Conservation (phyloP, 2,113 vertebrate species). For the Cochlearius cochlearius region DNA sequence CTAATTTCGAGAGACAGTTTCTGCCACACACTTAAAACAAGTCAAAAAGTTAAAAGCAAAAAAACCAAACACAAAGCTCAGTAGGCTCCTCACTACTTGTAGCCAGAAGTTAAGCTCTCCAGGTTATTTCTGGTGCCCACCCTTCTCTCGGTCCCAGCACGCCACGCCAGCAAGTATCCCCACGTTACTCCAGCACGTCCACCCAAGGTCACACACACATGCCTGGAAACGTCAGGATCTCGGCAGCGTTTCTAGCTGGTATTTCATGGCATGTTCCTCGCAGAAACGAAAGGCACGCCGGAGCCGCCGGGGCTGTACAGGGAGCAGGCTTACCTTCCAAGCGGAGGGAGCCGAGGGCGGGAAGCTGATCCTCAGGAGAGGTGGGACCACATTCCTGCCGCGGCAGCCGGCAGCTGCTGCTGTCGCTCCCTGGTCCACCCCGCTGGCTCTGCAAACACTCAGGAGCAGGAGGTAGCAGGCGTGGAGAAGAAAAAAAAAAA, state of each 20-base stretch:
- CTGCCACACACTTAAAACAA: background rate
- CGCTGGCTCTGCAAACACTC: conserved; percentile 43
- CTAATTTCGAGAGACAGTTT: background rate
- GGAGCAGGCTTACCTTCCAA: conserved; percentile 74
- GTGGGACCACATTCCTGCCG: conserved; percentile 69
- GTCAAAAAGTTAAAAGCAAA: background rate
- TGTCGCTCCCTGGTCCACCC: conserved; percentile 72
- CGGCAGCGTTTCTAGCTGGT: background rate
- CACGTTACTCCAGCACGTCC: background rate
- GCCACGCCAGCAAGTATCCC: background rate
- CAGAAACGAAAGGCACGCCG: background rate
- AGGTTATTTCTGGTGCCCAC: background rate
- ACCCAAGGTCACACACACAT: background rate
- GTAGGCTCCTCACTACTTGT: background rate
- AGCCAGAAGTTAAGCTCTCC: background rate
- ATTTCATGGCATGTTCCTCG: background rate
- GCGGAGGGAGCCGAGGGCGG: conserved; percentile 68
- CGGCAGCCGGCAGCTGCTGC: conserved; percentile 74
- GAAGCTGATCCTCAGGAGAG: conserved; percentile 42
- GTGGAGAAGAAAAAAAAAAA: background rate
- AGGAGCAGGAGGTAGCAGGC: background rate
- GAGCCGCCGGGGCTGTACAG: background rate
- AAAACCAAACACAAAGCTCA: background rate
- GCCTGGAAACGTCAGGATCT: background rate
- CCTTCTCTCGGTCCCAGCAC: background rate